Evolutionary conservation across 2,113 vertebrate genomes (phyloP).

Genomic region (Leuciscus idus): DNA sequence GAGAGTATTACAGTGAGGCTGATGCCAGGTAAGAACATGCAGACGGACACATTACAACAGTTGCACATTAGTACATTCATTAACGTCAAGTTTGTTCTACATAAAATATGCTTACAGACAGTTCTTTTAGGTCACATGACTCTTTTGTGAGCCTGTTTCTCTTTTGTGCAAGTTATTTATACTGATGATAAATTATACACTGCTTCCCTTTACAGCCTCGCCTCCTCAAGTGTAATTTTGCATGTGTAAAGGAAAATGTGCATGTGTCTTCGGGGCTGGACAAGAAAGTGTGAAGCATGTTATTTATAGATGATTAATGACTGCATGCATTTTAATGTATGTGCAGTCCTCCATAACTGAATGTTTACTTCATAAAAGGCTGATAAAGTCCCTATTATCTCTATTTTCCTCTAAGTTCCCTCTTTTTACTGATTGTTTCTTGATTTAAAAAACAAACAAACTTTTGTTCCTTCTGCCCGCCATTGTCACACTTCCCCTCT

Average conservation of each 20-base stretch:
- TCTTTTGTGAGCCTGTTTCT: conserved; percentile 16
- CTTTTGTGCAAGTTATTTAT: conserved; percentile 71
- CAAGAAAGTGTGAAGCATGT: conserved; percentile 1
- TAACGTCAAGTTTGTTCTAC: not conserved
- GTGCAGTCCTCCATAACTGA: not conserved
- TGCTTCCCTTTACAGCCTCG: conserved; percentile 30
- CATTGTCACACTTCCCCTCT: not conserved
- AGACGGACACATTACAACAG: conserved; percentile 42
- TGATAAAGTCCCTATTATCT: not conserved
- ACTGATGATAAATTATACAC: conserved; percentile 71
- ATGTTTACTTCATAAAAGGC: not conserved
- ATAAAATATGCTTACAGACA: conserved; percentile 11
- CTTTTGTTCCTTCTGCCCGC: not conserved
- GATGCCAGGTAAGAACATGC: conserved; percentile 85
- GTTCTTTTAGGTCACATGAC: conserved; percentile 12
- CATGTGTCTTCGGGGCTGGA: not conserved
- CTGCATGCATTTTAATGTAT: not conserved
- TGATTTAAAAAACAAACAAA: not conserved
- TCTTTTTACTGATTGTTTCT: not conserved
- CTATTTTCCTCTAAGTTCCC: conserved; percentile 3
- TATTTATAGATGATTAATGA: conserved; percentile 46
- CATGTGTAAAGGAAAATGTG: conserved; percentile 37
- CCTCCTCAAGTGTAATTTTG: conserved; percentile 21
- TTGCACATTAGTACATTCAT: conserved; percentile 45
- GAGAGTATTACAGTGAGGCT: conserved; percentile 94